Base-by-base conservation (phyloP, 2,888 invertebrate genomes). In the Tenthredo scrophulariae region DNA sequence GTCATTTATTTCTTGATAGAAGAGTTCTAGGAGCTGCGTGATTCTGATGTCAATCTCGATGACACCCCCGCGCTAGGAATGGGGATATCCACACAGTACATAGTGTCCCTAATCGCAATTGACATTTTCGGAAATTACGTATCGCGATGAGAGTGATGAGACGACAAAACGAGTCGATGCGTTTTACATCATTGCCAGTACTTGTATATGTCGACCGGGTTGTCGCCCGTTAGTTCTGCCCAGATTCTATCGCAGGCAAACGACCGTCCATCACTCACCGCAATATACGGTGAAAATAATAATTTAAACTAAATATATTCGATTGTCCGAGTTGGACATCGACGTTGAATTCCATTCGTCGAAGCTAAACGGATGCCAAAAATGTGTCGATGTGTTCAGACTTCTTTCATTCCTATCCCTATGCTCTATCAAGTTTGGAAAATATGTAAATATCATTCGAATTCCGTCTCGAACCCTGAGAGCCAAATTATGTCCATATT, bases 111-210 rank as follows among this genome's bases (percentile, higher is more conserved):
- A 54, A 80, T 33, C 58, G 62, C 9, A 62, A 80, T 37, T 22
- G 80, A 62, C 80, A 37, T 40, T 80, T 80, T 62, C 62, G 18
- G 40, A 58, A 80, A 80, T 62, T 80, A 80, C 62, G 62, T 54
- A 29, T 33, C 22, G 29, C 80, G 26, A 9, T 7, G 26, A 37
- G 58, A 83, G 33, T 46, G 83, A 83, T 83, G 65, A 83, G 83
- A 70, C 43, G 67, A 46, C n/a, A 80, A 80, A 62, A 80, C n/a
- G 37, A 80, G 65, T 80, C 62, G 37, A 43, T 46, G 67, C 67
- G 82, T 67, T 83, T 83, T 46, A 83, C 82, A 43, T 83, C 40
- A 46, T 83, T 67, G 82, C 37, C 58, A 46, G n/a, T 40, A 40
- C 43, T 6, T 7, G 18, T 74, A 37, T 72, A 37, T 29, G 4